These are phyloP conservation scores for Macroramphosus scolopax DNA, from an alignment of 2,797 vertebrate genomes.

Conservation along the genomic window DNA sequence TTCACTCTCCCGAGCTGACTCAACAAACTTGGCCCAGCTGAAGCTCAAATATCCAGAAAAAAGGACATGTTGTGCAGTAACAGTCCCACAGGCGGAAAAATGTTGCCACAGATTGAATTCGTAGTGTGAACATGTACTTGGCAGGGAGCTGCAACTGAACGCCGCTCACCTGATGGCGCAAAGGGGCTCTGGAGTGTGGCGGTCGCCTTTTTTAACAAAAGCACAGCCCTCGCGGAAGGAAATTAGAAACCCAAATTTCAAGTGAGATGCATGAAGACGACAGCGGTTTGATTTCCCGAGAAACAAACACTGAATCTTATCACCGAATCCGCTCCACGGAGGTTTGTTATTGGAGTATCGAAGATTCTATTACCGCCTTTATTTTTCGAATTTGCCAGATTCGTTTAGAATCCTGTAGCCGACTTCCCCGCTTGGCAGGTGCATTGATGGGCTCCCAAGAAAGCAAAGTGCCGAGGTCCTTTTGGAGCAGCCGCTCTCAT, in stretches of 20 bases:
- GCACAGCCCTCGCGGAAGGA: conserved; percentile 50
- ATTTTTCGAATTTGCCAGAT: conserved; percentile 35
- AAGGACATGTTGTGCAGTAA: conserved; percentile 37
- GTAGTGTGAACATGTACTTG: conserved; percentile 50
- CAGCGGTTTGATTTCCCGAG: conserved; percentile 48
- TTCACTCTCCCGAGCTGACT: conserved; percentile 43
- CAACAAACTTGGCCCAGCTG: conserved; percentile 30
- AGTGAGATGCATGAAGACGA: too few species aligned
- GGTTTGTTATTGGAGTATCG: too few species aligned
- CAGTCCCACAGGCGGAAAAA: conserved; percentile 38
- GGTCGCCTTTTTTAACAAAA: conserved; percentile 39
- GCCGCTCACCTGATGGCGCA: conserved; percentile 48
- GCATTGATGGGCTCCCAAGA: too few species aligned
- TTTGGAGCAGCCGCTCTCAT: too few species aligned
- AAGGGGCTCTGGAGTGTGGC: conserved; percentile 40
- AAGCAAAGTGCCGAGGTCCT: too few species aligned
- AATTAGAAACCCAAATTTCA: too few species aligned
- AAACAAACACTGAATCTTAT: too few species aligned
- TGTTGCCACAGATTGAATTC: conserved; percentile 63
- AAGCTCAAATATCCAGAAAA: conserved; percentile 15
- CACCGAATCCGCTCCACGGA: too few species aligned
- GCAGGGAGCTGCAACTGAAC: conserved; percentile 37
- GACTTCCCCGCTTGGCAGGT: too few species aligned
- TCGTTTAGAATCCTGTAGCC: conserved; percentile 31
- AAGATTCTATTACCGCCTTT: too few species aligned